Percentiles rank a stretch among this genome's conserved stretches.
Conservation (phyloP, 2,797 vertebrate species). For the Liparis tanakae region DNA sequence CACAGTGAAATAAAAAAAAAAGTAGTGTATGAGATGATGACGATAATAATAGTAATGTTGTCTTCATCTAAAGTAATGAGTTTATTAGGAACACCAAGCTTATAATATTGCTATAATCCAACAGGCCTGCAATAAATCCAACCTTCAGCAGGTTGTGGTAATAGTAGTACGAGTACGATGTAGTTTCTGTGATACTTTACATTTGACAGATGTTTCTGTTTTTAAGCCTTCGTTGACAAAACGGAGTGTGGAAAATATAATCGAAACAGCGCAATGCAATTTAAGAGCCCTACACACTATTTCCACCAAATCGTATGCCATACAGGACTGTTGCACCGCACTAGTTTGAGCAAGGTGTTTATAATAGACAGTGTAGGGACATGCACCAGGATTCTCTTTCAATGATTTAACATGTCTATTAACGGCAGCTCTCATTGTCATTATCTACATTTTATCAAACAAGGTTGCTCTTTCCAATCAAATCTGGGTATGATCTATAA, state of each 20-base stretch:
- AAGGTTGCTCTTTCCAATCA: conserved; percentile 1
- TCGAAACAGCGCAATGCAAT: background rate
- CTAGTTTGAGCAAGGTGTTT: background rate
- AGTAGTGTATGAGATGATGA: background rate
- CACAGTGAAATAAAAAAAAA: too few species aligned
- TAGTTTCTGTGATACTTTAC: background rate
- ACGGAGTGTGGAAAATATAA: background rate
- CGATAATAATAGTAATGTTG: too few species aligned
- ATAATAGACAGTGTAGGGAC: too few species aligned
- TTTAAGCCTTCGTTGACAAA: background rate
- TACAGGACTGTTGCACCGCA: background rate
- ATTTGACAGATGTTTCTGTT: background rate
- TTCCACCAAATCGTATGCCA: background rate
- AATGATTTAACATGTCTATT: background rate
- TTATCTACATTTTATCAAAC: background rate
- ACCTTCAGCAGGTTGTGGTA: background rate
- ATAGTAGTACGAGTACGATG: background rate
- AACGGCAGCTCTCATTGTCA: background rate
- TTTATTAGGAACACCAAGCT: background rate
- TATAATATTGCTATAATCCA: background rate
- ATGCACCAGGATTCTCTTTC: background rate
- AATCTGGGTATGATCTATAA: conserved; percentile 27
- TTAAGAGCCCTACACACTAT: background rate
- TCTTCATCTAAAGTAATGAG: background rate
- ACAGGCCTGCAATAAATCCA: background rate